phyloP scores from a whole-genome alignment of 2,888 invertebrate genomes.

The Stenotaenia linearis region DNA sequence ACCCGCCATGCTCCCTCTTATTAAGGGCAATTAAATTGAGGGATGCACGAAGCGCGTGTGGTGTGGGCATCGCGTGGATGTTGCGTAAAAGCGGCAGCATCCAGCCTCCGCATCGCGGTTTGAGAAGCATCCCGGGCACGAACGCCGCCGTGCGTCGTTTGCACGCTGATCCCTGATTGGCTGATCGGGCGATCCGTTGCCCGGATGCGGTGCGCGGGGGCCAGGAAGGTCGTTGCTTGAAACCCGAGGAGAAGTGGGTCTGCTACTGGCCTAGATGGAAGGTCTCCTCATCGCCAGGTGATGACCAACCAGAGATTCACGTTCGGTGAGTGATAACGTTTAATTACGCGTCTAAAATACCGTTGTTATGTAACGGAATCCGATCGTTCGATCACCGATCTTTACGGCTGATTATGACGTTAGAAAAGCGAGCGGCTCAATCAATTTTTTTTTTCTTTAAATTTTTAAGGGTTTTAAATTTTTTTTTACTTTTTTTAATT shows the following conservation, averaged over 20 bases:
- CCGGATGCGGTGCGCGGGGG: conserved; percentile 19
- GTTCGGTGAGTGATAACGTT: not conserved
- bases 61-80: not conserved
- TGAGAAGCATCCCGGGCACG: not conserved
- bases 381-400: not conserved
- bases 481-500: too few relatives aligned
- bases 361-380: too few relatives aligned
- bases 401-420: not conserved
- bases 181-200: not conserved
- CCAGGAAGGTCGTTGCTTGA: not conserved
- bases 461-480: too few relatives aligned
- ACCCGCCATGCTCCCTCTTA: not conserved
- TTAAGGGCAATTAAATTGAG: not conserved
- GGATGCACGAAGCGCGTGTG: not conserved
- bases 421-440: too few relatives aligned
- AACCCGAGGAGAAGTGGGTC: conserved; percentile 13
- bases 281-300: not conserved
- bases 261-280: not conserved
- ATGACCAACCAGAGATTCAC: conserved; percentile 1
- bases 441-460: too few relatives aligned
- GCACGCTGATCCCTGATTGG: not conserved
- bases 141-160: conserved; percentile 1
- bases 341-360: not conserved
- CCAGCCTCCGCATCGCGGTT: not conserved
- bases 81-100: not conserved